Evolutionary conservation across 2,888 invertebrate genomes (phyloP), one percentile per base, ranked within the genome.

Genomic region (Leptinotarsa tumamoca): DNA sequence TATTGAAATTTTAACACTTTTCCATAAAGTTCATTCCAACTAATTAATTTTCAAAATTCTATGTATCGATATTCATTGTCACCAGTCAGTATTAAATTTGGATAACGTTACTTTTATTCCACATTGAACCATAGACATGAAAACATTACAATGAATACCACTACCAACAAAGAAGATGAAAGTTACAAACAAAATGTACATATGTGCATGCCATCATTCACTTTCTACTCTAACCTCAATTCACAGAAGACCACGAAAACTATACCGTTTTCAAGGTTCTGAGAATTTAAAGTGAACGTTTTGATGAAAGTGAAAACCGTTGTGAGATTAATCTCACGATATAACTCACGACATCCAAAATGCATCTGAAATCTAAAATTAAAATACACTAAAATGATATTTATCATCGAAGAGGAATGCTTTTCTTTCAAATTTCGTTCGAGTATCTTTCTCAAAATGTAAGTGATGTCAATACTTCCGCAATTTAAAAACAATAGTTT

Each of bases 221-320:
- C 67, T 68, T 68, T 68, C 67, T 68, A 68, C 67, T 68, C 21
- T 23, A 68, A 68, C 67, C 67, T 49, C 67, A 67, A 49, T 67
- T 67, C 18, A 43, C 43, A 10, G 10, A 43, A 43, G 43, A 10
- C 43, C 43, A 43, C 43, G 43, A 21, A 27, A 61, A 61, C 61
- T 27, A 61, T 61, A 61, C 61, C 61, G 61, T 61, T 61, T 61
- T 61, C 61, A 61, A 61, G 61, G 61, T 27, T 15, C 27, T 5
- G 27, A 23, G 21, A 61, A 43, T 43, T 43, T 43, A 10, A 43
- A 43, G 43, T 43, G 43, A 43, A 43, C 43, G 43, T 61, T 61
- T 27, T 27, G 27, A 61, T 61, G 61, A 13, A 61, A 61, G 61
- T 61, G 27, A 61, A 61, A 43, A 43, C 43, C 10, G 7, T n/a